A percentile compares a stretch with the other conserved stretches of the same genome.
These are phyloP conservation scores for Rhea americana DNA, from an alignment of 2,113 vertebrate genomes.

Conservation along the genomic window DNA sequence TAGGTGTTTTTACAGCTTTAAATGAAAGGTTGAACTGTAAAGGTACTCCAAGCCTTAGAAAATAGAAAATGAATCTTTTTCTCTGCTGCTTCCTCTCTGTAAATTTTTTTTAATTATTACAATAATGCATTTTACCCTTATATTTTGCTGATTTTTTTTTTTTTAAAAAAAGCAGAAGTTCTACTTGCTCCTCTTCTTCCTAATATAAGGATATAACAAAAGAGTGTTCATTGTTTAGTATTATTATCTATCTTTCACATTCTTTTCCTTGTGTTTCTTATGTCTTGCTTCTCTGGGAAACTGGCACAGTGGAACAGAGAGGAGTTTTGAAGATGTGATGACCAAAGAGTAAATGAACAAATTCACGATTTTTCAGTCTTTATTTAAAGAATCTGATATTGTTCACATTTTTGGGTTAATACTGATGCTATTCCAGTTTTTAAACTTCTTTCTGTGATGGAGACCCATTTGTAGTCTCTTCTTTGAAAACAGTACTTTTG, in stretches of 20 bases:
- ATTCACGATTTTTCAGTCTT: not conserved
- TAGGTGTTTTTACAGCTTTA: not conserved
- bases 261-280: not conserved
- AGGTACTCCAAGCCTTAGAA: not conserved
- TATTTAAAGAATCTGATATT: not conserved
- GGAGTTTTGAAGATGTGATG: not conserved
- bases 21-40: not conserved
- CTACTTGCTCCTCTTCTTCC: not conserved
- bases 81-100: not conserved
- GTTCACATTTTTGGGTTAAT: not conserved
- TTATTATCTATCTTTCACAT: rapidly evolving
- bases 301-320: not conserved
- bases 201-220: not conserved
- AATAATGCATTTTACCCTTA: not conserved
- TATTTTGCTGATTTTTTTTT: not conserved
- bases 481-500: not conserved
- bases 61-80: not conserved
- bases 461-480: not conserved
- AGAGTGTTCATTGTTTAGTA: not conserved
- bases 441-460: rapidly evolving
- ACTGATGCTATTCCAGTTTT: not conserved
- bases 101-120: not conserved
- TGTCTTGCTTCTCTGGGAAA: not conserved
- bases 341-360: not conserved
- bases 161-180: not conserved